Base-by-base conservation (phyloP, 2,797 vertebrate species). In the Peromyscus aztecus region DNA sequence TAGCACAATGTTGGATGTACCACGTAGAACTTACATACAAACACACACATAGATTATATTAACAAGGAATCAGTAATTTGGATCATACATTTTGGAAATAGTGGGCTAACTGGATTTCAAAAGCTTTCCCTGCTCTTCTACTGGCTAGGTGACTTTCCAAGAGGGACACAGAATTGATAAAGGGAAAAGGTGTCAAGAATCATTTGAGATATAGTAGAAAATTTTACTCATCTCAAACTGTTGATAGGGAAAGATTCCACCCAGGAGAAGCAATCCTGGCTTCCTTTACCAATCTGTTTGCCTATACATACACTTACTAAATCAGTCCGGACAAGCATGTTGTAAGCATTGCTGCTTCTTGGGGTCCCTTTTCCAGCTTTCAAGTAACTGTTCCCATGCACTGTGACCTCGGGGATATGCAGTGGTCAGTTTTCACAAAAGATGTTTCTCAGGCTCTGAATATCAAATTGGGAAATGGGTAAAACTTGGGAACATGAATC, bases 351-450 rank as follows among this genome's bases (percentile, higher is more conserved):
- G 34, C 23, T 63, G 23, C 40, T 75, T 27, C 24, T 55, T 78
- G 27, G 27, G n/a, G 52, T 6, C 0, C 87, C 49, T 93, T 6
- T 37, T 52, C 73, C 80, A 93, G 63, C 13, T 95, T 97, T 91
- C 69, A 31, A 0, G 0, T 86, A n/a, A 57, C 46, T 91, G 31
- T 91, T 96, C 73, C 83, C 63, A 17, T 52, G 78, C 31, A 21
- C 55, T 93, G 34, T 1, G n/a, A 84, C 43, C 59, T 97, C 91
- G n/a, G 94, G 89, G 90, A 27, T 69, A 80, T 78, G 7, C 31
- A 13, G 69, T 97, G 65, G 65, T 84, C 95, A 89, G 31, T 27
- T 97, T 97, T 92, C 69, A 29, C 89, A 92, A 90, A 14, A 82
- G 92, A 92, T 87, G 1, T 7, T 2, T 9, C 55, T 19, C 37